Conservation (phyloP, 2,113 vertebrate species). For the Oryzias curvinotus region DNA sequence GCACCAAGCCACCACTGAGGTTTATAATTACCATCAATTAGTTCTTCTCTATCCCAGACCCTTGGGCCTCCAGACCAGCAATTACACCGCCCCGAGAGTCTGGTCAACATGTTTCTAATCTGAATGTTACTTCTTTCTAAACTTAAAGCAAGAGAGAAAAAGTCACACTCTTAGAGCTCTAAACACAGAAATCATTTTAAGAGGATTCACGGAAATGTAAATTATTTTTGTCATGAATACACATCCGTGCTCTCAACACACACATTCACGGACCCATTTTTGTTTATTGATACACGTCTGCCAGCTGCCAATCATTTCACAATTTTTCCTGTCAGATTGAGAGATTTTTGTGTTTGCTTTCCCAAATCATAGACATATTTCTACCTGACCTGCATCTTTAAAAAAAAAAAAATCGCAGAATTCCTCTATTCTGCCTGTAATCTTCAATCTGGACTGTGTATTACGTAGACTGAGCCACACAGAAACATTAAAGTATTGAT, state of each 20-base stretch:
- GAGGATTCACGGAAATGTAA: constrained; percentile 12
- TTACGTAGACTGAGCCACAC: not conserved
- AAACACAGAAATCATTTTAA: no score
- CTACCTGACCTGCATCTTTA: constrained; percentile 35
- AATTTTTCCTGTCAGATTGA: constrained; percentile 28
- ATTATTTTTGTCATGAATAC: constrained; percentile 19
- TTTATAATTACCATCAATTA: constrained; percentile 79
- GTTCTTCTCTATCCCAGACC: constrained; percentile 57
- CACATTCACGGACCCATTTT: constrained; percentile 32
- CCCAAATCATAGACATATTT: constrained; percentile 44
- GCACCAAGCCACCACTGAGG: constrained; percentile 64
- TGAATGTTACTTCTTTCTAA: constrained; percentile 60
- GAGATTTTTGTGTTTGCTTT: constrained; percentile 46
- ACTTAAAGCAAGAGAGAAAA: constrained; percentile 11
- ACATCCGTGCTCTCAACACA: constrained; percentile 18
- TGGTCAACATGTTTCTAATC: constrained; percentile 63
- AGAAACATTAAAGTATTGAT: no score
- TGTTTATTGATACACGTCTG: constrained; percentile 60
- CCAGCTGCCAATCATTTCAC: constrained; percentile 67
- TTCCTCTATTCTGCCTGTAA: constrained; percentile 10
- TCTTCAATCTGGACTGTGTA: constrained; percentile 16
- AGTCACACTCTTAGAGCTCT: not conserved
- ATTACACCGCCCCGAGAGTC: constrained; percentile 61
- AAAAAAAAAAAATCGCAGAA: constrained; percentile 28
- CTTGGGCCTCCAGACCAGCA: constrained; percentile 69